Evolutionary conservation across 2,113 vertebrate species (phyloP), one percentile per base, ranked within the genome.

Genomic region (Psettodes erumei): DNA sequence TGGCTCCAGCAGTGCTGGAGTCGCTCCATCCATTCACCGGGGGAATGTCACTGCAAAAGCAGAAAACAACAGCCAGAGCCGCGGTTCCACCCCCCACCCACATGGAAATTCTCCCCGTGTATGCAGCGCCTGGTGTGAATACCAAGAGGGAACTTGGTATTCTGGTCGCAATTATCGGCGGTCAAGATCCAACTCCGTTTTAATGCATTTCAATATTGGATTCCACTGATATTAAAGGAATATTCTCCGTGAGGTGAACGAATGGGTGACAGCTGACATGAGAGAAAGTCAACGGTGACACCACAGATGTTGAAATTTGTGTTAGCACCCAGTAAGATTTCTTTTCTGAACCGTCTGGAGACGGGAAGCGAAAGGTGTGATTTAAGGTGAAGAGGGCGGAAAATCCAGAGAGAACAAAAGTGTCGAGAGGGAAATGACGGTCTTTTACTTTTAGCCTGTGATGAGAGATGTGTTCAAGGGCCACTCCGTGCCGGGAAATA

Each of bases 401-500:
- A 55, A 71, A 54, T 50, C 70, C 38, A 3, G 50, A 59, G 48
- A 60, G 42, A 82, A 88, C 32, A 69, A 64, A 83, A 71, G 47
- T 27, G 0, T 27, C 5, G 43, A 77, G 53, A 65, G 58, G 55
- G 47, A 73, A 86, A 89, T 85, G 50, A 81, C 54, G 25, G 51
- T 15, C 63, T 67, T 88, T 73, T 65, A 77, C 79, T 79, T 85
- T 58, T 45, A 55, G 63, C 45, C 51, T 32, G 64, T 32, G 70
- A 79, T 69, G 60, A 77, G 65, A 83, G 86, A 84, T 53, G 38
- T 38, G 77, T 75, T 71, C 43, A 55, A 79, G 79, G 68, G 63
- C 81, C 77, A 75, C 81, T 85, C 70, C 66, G 69, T 8, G 79
- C 66, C 79, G 83, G 15, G 30, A 77, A 89, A 87, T 86, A 88